A percentile compares a stretch with the other conserved stretches of the same genome.
These are phyloP conservation scores for Percina caprodes DNA, from an alignment of 2,113 vertebrate species.

Conservation along the genomic window DNA sequence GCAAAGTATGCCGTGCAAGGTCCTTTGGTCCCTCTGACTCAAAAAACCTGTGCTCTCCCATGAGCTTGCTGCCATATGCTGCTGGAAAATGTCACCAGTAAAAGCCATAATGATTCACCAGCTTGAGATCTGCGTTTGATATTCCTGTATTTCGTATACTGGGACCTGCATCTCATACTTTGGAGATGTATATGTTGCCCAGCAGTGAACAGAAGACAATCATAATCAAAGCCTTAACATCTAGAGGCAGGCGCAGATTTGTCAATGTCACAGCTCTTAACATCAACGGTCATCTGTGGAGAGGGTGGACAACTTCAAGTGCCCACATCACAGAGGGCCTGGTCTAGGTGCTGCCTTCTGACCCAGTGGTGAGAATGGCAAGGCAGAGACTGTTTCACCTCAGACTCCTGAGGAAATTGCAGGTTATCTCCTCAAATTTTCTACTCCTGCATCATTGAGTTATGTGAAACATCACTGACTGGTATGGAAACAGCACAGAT, in stretches of 20 bases:
- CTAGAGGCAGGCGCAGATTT: neutral
- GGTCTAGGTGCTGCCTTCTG: too few relatives aligned
- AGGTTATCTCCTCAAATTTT: too few relatives aligned
- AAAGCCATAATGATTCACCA: conserved; percentile 97
- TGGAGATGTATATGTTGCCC: conserved; percentile 87
- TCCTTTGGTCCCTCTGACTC: conserved; percentile 90
- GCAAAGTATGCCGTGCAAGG: conserved; percentile 89
- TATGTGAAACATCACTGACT: too few relatives aligned
- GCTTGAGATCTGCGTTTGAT: conserved; percentile 95
- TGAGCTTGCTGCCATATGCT: conserved; percentile 96
- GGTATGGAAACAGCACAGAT: too few relatives aligned
- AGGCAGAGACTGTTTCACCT: too few relatives aligned
- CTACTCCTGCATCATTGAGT: too few relatives aligned
- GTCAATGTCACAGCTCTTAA: too few relatives aligned
- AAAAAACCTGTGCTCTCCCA: conserved; percentile 92
- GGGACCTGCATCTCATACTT: conserved; percentile 88
- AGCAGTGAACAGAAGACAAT: conserved; percentile 89
- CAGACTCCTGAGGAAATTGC: too few relatives aligned
- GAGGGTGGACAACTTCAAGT: too few relatives aligned
- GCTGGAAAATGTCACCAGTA: conserved; percentile 98
- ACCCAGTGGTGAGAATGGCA: too few relatives aligned
- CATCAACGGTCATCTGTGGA: too few relatives aligned
- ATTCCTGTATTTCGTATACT: conserved; percentile 94
- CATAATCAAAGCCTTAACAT: conserved; percentile 78
- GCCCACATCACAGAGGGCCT: too few relatives aligned